phyloP scores from a whole-genome alignment of 1,140 invertebrate species.

The Drosophila cardini region DNA sequence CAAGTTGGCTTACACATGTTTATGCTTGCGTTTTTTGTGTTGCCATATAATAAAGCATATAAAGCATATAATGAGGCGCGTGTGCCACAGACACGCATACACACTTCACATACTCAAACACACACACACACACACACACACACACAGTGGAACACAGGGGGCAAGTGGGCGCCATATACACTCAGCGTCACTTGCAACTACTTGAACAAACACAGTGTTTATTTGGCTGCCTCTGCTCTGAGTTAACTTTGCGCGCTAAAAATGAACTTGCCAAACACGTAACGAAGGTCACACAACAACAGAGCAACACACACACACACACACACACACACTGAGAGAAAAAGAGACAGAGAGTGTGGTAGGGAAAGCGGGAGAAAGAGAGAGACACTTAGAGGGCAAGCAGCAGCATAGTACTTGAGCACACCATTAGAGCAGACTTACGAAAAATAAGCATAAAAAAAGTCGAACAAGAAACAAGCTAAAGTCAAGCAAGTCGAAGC shows the following conservation, averaged over 20 bases:
- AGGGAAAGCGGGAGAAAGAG: neutral
- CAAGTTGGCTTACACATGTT: constrained; percentile 58
- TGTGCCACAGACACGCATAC: constrained; percentile 65
- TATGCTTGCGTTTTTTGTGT: constrained; percentile 31
- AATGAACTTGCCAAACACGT: constrained; percentile 82
- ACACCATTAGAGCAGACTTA: constrained; percentile 50
- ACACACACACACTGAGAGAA: constrained; percentile 3
- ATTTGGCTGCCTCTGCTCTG: constrained; percentile 52
- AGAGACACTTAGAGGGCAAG: constrained; percentile 5
- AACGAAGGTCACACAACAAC: constrained; percentile 74
- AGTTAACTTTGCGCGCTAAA: constrained; percentile 73
- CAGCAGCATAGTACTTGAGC: constrained; percentile 43
- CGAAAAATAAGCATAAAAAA: constrained; percentile 25
- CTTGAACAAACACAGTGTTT: constrained; percentile 58
- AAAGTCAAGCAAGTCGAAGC: constrained; percentile 11
- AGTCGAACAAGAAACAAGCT: constrained; percentile 2
- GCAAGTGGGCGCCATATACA: constrained; percentile 25
- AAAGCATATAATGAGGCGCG: constrained; percentile 64
- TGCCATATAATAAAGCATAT: constrained; percentile 67
- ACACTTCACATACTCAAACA: constrained; percentile 40
- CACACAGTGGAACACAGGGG: neutral
- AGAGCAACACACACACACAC: constrained; percentile 31
- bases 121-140: neutral
- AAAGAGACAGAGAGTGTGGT: constrained; percentile 3
- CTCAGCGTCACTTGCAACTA: constrained; percentile 65